phyloP scores from a whole-genome alignment of 1,140 invertebrate genomes.

The Metaphire vulgaris region DNA sequence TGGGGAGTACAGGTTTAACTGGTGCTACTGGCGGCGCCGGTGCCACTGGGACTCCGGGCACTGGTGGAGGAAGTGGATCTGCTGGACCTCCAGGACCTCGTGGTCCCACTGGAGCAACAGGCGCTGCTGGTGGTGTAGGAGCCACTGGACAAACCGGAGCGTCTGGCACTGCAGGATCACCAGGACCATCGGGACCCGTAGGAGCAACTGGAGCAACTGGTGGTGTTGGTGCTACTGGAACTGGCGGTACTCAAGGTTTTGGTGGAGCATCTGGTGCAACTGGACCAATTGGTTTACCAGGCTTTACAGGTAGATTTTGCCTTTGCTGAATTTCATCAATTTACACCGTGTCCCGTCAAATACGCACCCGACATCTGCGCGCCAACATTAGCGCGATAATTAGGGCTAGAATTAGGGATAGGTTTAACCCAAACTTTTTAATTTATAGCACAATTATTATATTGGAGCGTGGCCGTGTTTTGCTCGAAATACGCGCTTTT shows the following conservation, averaged over 20 bases:
- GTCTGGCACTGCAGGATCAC: conserved; percentile 24
- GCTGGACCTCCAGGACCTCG: not conserved
- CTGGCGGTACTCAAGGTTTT: conserved; percentile 12
- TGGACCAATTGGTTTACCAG: not conserved
- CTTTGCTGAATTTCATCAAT: too few relatives aligned
- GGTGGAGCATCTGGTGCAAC: conserved; percentile 12
- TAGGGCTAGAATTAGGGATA: too few relatives aligned
- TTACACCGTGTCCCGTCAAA: not conserved
- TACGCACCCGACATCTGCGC: not conserved
- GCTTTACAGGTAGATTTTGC: not conserved
- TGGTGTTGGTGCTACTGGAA: conserved; percentile 16
- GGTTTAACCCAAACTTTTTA: too few relatives aligned
- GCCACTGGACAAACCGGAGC: conserved; percentile 10
- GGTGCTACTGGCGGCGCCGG: conserved; percentile 21
- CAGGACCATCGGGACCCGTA: conserved; percentile 43
- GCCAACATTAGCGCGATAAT: too few relatives aligned
- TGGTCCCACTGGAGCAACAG: not conserved
- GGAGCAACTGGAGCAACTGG: not conserved
- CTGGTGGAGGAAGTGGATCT: not conserved
- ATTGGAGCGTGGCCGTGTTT: too few relatives aligned
- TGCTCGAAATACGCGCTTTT: too few relatives aligned
- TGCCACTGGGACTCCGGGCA: not conserved
- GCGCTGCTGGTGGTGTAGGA: conserved; percentile 4
- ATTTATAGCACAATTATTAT: too few relatives aligned
- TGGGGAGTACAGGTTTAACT: conserved; percentile 9